Evolutionary conservation across 2,113 vertebrate species (phyloP), one percentile per base, ranked within the genome.

Genomic region (Petroica traversi): DNA sequence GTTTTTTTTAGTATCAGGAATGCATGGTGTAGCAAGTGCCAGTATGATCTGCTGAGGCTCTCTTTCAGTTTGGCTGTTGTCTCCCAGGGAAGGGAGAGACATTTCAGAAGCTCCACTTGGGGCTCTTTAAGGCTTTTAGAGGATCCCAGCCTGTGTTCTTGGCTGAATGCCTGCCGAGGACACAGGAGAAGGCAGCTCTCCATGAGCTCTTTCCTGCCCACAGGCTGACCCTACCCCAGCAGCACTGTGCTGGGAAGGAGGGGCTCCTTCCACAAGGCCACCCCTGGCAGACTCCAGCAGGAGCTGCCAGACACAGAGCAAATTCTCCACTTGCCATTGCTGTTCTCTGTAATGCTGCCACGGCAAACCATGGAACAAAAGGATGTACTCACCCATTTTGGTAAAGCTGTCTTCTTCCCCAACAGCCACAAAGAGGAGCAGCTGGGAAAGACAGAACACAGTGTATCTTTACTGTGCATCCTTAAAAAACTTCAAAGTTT

Each of bases 281-380:
- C 8, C 7, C 18, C 11, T 0, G 0, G 6, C 0, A 25, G 23
- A 5, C 22, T 41, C 18, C 49, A 57, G n/a, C 73, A 55, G 59
- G 4, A 28, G 26, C 63, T 73, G 40, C 85, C 63, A 55, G 31
- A 57, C 45, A 51, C 55, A 41, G 49, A 41, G 55, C 1, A 4
- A 49, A 67, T 33, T 14, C 55, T 72, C 12, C 16, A 1, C 48
- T 26, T 9, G 8, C 62, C 80, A 15, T 6, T 8, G 1, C 54
- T 33, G 6, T 23, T 45, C 54, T 55, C 58, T 38, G 8, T 38
- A 43, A 12, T 3, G n/a, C 57, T 67, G 16, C 0, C 0, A 14
- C 18, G 13, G 48, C 62, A 71, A 74, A 72, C 28, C 34, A 26
- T 1, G 1, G n/a, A 71, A 61, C 25, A 61, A 55, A 83, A 81